Evolutionary conservation across 2,888 invertebrate genomes (phyloP), one percentile per base, ranked within the genome.

Genomic region (Cephus sareptanus): DNA sequence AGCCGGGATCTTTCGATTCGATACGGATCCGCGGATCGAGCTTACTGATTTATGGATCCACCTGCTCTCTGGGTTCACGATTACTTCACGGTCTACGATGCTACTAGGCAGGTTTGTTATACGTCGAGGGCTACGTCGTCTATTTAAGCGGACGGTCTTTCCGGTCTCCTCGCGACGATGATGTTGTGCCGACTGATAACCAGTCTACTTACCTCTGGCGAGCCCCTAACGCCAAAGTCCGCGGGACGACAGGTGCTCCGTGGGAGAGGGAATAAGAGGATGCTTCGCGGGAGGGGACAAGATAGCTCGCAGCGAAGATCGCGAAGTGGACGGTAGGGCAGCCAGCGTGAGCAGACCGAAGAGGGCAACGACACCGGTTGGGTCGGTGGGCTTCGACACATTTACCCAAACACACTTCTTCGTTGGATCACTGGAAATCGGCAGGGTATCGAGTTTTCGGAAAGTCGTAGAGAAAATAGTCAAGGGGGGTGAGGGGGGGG

Each of bases 101-200:
- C 15, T 15, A 6, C 15, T 0, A 2, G 15, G 6, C 4, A 0
- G 15, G 15, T 15, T 15, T 40, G 0, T 4, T 40, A 6, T 15
- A 40, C 40, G 15, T 40, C 6, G 15, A 15, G 40, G 40, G 15
- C 6, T 6, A 40, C 40, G 40, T 15, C 40, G 40, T 40, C 40
- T 40, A 0, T 15, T 40, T 15, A 15, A 40, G 40, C 40, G 40
- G 40, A 70, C 70, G n/a, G 70, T 33, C 30, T 33, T n/a, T 80
- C 81, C 82, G 85, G 85, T 86, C 85, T 87, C 87, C 87, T 85
- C 90, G 88, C 88, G 89, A 90, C 89, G 88, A 89, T 90, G 90
- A 90, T 89, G 89, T 90, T 89, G 89, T 86, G 88, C 88, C 88
- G 90, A 91, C 90, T 91, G 90, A 91, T 91, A 90, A 90, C 89